A percentile compares a stretch with the other conserved stretches of the same genome.
Conservation (phyloP, 2,113 vertebrate genomes). For the Tychaedon coryphoeus region DNA sequence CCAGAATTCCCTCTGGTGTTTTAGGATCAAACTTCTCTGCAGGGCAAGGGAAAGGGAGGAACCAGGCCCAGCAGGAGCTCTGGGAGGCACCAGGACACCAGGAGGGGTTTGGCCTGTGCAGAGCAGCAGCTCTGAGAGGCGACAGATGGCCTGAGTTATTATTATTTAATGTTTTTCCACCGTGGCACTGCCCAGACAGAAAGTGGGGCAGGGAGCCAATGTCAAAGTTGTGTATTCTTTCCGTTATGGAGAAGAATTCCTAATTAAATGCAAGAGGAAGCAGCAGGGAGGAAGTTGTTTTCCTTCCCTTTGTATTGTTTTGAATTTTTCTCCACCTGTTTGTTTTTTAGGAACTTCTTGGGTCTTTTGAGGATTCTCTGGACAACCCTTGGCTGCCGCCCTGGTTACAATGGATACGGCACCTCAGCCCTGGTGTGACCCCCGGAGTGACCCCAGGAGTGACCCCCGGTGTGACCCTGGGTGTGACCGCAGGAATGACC, state of each 20-base stretch:
- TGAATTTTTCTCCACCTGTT: not conserved
- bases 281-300: not conserved
- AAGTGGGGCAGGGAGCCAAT: not conserved
- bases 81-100: not conserved
- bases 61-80: accelerated
- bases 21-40: not conserved
- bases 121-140: not conserved
- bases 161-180: not conserved
- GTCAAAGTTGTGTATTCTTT: not conserved
- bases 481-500: not conserved
- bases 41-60: not conserved
- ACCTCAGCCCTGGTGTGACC: not conserved
- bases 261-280: not conserved
- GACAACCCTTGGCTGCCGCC: accelerated
- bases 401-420: accelerated
- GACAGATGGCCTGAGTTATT: not conserved
- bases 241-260: not conserved
- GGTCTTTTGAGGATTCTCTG: not conserved
- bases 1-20: not conserved
- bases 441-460: not conserved
- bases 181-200: not conserved
- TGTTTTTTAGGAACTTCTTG: not conserved
- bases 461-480: not conserved
- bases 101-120: not conserved
- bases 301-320: not conserved